Base-by-base conservation (phyloP, 2,797 vertebrate species). In the Caiman crocodilus region DNA sequence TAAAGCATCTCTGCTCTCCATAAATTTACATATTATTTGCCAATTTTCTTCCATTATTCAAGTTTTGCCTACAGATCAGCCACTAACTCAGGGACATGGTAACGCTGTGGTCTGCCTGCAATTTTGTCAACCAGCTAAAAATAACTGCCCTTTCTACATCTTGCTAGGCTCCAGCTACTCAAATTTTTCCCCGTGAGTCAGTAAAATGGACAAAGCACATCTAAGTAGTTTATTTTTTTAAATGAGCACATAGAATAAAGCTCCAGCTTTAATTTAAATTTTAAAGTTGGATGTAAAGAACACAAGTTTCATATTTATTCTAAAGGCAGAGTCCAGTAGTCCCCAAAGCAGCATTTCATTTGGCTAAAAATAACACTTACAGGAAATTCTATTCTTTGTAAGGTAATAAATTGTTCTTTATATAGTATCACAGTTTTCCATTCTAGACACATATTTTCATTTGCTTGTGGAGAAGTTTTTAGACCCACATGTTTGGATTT, bases 381-480 rank as follows among this genome's bases (percentile, higher is more conserved):
- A 96, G 77, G 89, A 96, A 96, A 96, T 93, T 94, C 56, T 94
- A 32, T 86, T 94, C 67, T 95, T 95, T 90, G 4, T 58, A 89
- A 75, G 78, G 91, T 84, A 94, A 85, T 82, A 86, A 79, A 91
- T 63, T 79, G 18, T 11, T 56, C 63, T 94, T 93, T 90, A 88
- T 60, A 84, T 20, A 93, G 67, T 16, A 92, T 80, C 14, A 82
- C 16, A 91, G 18, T 84, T 96, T 95, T 87, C 14, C 21, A 18
- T 61, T 65, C 42, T 85, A 85, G 76, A 84, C 76, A 50, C 4
- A 1, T 4, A 42, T 55, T 82, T 88, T 85, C 35, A 76, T 79
- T 95, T 89, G n/a, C 63, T 83, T 73, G 69, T 90, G 59, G 30
- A 78, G 76, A 55, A 7, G 79, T 58, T 91, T 95, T 59, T 67